Evolutionary conservation across 2,888 invertebrate species (phyloP).

Genomic region (Morinoia aosen): DNA sequence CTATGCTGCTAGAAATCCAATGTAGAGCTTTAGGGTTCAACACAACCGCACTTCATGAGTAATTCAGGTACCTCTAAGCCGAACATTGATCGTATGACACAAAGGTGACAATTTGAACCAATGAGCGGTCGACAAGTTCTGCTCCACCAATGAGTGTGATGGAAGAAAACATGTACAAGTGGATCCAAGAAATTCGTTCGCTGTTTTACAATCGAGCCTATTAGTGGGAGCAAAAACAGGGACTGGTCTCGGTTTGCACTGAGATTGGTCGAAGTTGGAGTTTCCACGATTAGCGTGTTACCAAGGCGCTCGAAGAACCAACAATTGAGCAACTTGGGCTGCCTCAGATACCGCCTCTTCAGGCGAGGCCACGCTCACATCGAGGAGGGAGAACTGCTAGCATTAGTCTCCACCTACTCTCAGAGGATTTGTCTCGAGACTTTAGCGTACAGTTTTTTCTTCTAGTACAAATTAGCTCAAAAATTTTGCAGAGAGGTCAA

Average conservation of each 20-base stretch:
- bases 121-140: background rate
- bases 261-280: background rate
- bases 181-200: background rate
- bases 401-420: background rate
- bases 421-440: background rate
- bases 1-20: constrained; percentile 21
- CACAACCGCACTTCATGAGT: constrained; percentile 12
- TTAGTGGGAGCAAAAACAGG: background rate
- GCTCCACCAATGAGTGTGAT: background rate
- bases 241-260: background rate
- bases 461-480: background rate
- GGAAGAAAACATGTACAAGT: constrained; percentile 12
- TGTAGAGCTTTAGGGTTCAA: constrained; percentile 7
- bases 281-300: background rate
- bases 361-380: background rate
- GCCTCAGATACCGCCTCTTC: constrained; percentile 23
- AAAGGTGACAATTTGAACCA: constrained; percentile 35
- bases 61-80: constrained; percentile 17
- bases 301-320: background rate
- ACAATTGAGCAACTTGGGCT: background rate
- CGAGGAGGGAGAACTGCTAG: background rate
- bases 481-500: background rate
- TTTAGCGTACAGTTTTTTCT: background rate
- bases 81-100: background rate
- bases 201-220: background rate